These are phyloP conservation scores for Phaenicophaeus curvirostris DNA, from an alignment of 2,797 vertebrate species.

Conservation along the genomic window DNA sequence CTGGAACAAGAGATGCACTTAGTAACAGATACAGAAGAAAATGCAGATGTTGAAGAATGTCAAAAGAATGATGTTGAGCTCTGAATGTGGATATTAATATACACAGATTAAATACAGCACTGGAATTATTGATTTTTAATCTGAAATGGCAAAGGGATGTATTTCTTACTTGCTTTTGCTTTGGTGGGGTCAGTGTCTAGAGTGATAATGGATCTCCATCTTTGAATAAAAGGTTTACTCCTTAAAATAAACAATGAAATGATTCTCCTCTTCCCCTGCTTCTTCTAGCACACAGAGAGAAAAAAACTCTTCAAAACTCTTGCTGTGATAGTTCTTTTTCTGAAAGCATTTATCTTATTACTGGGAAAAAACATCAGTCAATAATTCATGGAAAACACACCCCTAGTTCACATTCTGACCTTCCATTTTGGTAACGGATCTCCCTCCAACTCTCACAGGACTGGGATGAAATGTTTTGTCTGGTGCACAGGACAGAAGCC, in stretches of 20 bases:
- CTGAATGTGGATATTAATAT: neutral
- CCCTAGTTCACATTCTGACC: neutral
- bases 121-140: neutral
- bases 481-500: neutral
- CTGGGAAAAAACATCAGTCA: conserved; percentile 14
- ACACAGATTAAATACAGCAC: neutral
- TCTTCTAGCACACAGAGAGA: neutral
- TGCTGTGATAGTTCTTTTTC: neutral
- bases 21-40: neutral
- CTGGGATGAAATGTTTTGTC: neutral
- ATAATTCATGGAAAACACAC: conserved; percentile 39
- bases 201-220: neutral
- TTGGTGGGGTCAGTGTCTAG: neutral
- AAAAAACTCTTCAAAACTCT: neutral
- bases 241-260: neutral
- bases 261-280: neutral
- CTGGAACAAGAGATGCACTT: neutral
- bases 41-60: rapidly evolving
- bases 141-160: neutral
- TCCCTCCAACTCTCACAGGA: neutral
- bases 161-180: neutral
- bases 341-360: conserved; percentile 11
- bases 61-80: too few species aligned
- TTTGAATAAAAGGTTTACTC: neutral
- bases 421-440: conserved; percentile 38